These are phyloP conservation scores for Sorex maritimensis DNA, from an alignment of 2,797 vertebrate genomes.

Conservation along the genomic window DNA sequence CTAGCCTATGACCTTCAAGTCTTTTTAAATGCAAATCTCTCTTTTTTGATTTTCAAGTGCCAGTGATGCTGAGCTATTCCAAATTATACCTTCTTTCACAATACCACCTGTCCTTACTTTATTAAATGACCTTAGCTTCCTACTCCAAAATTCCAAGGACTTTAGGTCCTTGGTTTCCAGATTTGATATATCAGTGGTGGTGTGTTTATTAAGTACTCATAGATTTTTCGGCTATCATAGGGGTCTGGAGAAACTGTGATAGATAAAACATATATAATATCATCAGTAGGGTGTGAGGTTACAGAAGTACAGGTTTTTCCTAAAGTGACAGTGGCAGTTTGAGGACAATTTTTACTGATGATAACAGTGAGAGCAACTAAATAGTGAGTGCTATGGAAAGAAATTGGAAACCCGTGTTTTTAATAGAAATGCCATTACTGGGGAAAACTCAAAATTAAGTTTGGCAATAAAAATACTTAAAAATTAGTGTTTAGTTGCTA, in stretches of 20 bases:
- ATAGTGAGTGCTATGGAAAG: background rate
- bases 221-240: background rate
- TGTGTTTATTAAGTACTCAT: background rate
- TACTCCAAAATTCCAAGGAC: background rate
- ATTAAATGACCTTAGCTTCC: background rate
- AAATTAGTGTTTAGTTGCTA: background rate
- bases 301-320: background rate
- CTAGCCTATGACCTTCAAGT: background rate
- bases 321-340: background rate
- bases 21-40: conserved; percentile 11
- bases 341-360: background rate
- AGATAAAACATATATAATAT: background rate
- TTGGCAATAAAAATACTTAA: conserved; percentile 9
- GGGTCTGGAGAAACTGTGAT: background rate
- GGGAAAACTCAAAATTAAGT: conserved; percentile 23
- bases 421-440: background rate
- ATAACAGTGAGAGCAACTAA: conserved; percentile 9
- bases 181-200: background rate
- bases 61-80: background rate
- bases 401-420: conserved; percentile 20
- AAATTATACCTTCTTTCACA: background rate
- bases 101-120: background rate
- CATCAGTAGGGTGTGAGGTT: background rate
- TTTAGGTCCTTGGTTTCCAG: background rate
- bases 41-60: conserved; percentile 45